Percentiles rank a stretch among this genome's conserved stretches.
Conservation (phyloP, 2,113 vertebrate species). For the Sterrhoptilus dennistouni region DNA sequence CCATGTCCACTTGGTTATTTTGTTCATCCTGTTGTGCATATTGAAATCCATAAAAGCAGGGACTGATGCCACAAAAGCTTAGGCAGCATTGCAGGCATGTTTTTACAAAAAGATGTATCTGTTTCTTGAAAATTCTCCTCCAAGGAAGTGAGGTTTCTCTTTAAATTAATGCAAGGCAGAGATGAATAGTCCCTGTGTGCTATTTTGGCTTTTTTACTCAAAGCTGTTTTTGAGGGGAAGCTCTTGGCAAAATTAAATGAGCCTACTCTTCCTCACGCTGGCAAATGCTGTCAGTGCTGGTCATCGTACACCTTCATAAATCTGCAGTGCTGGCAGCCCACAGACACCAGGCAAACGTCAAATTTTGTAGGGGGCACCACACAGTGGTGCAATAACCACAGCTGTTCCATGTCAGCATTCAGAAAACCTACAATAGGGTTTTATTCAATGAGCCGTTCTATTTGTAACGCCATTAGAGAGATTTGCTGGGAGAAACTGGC, state of each 20-base stretch:
- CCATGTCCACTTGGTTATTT: not conserved
- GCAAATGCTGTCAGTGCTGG: not conserved
- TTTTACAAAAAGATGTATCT: not conserved
- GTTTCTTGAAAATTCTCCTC: constrained; percentile 24
- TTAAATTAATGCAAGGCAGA: constrained; percentile 35
- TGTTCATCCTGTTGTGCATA: not conserved
- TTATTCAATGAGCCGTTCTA: constrained; percentile 33
- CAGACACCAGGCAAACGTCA: constrained; percentile 20
- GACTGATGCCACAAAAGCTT: not conserved
- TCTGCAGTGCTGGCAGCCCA: not conserved
- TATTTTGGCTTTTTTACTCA: constrained; percentile 24
- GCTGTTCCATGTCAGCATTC: constrained; percentile 36
- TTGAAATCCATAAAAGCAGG: not conserved
- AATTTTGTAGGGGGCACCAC: constrained; percentile 35
- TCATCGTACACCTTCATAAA: not conserved
- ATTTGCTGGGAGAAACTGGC: constrained; percentile 11
- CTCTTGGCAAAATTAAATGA: constrained; percentile 44
- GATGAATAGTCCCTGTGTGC: constrained; percentile 10
- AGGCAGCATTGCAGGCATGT: not conserved
- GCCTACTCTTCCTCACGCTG: not conserved
- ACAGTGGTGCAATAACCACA: constrained; percentile 20
- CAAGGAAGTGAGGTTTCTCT: constrained; percentile 10
- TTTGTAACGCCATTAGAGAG: not conserved
- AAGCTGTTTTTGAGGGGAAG: constrained; percentile 34
- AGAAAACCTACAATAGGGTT: constrained; percentile 13